Base-by-base conservation (phyloP, 2,113 vertebrate species). In the Hypanus sabinus region DNA sequence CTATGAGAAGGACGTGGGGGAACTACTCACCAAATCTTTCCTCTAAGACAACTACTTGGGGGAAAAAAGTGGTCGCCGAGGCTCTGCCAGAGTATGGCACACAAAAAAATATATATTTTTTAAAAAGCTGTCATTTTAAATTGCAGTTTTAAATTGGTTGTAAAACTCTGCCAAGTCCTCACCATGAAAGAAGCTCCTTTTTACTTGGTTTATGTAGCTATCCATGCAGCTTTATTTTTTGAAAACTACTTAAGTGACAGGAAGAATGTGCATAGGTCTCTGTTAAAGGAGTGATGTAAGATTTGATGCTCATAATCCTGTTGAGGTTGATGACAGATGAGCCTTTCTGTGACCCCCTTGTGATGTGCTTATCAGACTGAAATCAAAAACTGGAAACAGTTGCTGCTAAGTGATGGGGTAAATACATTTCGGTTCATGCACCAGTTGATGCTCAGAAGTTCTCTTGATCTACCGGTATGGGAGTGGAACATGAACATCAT, bases 261-360 rank as follows among this genome's bases (percentile, higher is more conserved):
- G 60, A 87, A 70, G 88, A 16, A 18, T 55, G 14, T 5, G 16
- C 9, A 11, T 62, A 62, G 14, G 62, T 71, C n/a, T 70, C n/a
- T 70, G 88, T 73, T 87, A 46, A 93, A 93, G 46, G 90, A 10
- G 36, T 92, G 88, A 93, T 93, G 68, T 93, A 71, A 70, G 65
- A 73, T 71, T 93, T 70, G 68, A 90, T 65, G 62, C 65, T 90
- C 85, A 33, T 46, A 73, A 71, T 73, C 36, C 38, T 65, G 68
- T 46, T 93, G 33, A 20, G 24, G 62, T 33, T 90, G 85, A 90
- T 90, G 85, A 90, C 30, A 73, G 68, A 93, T 27, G 10, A 92
- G 36, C 27, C 38, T 93, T 93, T 73, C 14, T 65, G 60, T 90
- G 85, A 90, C 85, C 57, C 65, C 33, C 71, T 90, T 36, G 30